Evolutionary conservation across 2,888 invertebrate genomes (phyloP).

Genomic region (Tiliacea citrago): DNA sequence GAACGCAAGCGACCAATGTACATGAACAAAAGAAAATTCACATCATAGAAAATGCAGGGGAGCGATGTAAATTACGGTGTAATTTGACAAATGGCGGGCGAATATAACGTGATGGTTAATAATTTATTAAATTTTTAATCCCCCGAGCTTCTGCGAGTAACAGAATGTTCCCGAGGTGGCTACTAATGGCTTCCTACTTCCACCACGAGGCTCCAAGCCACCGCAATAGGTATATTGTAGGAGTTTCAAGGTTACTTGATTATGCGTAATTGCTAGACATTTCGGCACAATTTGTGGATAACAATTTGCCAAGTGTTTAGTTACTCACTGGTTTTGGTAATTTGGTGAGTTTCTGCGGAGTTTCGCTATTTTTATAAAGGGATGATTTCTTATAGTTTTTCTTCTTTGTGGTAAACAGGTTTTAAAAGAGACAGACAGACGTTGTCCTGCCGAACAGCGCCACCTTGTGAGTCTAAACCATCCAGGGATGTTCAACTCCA

Average conservation of each 20-base stretch:
- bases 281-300: conserved; percentile 34
- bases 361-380: conserved; percentile 12
- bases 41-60: conserved; percentile 13
- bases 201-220: conserved; percentile 5
- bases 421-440: neutral
- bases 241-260: conserved; percentile 44
- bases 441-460: no score
- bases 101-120: conserved; percentile 64
- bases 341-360: conserved; percentile 20
- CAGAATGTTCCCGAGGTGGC: conserved; percentile 46
- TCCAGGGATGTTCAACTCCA: no score
- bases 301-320: conserved; percentile 51
- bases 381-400: conserved; percentile 24
- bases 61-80: conserved; percentile 62
- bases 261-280: conserved; percentile 43
- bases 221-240: conserved; percentile 36
- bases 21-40: conserved; percentile 12
- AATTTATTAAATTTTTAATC: conserved; percentile 68
- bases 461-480: no score
- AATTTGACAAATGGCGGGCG: conserved; percentile 68
- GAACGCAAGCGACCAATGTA: conserved; percentile 30
- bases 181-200: conserved; percentile 55
- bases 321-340: conserved; percentile 28
- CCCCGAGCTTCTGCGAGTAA: conserved; percentile 40
- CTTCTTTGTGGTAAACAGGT: neutral